Evolutionary conservation across 64 coral and sea anemone species (phyloP).

Genomic region (Astreopora myriophthalma): DNA sequence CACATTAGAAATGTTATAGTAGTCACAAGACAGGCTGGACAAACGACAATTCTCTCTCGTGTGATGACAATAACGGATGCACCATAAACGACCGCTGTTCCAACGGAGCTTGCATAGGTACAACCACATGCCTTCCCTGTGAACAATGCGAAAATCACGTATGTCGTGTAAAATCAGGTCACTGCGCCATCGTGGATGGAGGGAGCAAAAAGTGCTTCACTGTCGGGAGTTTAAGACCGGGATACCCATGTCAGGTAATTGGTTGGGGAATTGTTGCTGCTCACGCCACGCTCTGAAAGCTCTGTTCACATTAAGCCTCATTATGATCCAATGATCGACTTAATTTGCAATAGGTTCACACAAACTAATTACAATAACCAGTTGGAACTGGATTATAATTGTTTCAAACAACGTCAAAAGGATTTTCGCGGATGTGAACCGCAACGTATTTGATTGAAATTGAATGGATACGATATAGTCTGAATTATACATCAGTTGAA

Average conservation of each 20-base stretch:
- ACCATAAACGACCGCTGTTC: slow-evolving; percentile 64
- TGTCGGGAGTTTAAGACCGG: neutral
- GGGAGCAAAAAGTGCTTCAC: slow-evolving; percentile 37
- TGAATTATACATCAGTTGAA: no score
- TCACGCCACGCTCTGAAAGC: no score
- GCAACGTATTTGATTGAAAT: no score
- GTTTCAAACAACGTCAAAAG: no score
- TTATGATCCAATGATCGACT: no score
- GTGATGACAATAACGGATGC: slow-evolving; percentile 66
- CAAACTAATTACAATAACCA: no score
- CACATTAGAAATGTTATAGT: slow-evolving; percentile 42
- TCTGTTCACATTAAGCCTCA: no score
- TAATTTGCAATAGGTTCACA: no score
- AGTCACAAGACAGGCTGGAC: slow-evolving; percentile 14
- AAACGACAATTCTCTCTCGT: slow-evolving; percentile 29
- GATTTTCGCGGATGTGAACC: no score
- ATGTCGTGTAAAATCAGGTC: slow-evolving; percentile 61
- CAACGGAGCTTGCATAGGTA: slow-evolving; percentile 42
- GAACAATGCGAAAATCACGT: slow-evolving; percentile 45
- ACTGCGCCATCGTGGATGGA: slow-evolving; percentile 32
- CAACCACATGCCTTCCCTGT: slow-evolving; percentile 41
- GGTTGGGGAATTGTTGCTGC: no score
- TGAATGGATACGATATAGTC: no score
- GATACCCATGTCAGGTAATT: slow-evolving; percentile 64
- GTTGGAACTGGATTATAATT: no score